phyloP scores from a whole-genome alignment of 2,113 vertebrate genomes.

The Colius striatus region DNA sequence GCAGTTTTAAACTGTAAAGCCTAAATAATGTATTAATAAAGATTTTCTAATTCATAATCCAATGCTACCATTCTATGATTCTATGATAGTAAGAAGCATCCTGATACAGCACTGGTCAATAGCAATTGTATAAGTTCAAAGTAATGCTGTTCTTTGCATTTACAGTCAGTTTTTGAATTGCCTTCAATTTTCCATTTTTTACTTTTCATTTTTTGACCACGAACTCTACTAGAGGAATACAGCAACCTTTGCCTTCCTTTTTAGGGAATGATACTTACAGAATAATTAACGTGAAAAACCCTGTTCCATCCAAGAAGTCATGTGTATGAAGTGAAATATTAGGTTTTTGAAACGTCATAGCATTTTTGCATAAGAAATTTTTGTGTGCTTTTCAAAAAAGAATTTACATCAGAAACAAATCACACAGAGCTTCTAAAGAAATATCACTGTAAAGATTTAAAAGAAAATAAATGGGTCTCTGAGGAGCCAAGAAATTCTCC shows the following conservation, averaged over 20 bases:
- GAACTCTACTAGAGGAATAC: not conserved
- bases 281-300: not conserved
- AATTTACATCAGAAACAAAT: slow-evolving; percentile 23
- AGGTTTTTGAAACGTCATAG: no score
- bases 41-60: not conserved
- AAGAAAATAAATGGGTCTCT: slow-evolving; percentile 58
- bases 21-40: not conserved
- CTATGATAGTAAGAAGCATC: no score
- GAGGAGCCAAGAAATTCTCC: not conserved
- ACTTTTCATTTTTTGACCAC: not conserved
- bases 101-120: not conserved
- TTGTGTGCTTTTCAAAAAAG: not conserved
- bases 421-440: slow-evolving; percentile 45
- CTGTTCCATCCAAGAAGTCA: not conserved
- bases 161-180: no score
- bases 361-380: not conserved
- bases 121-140: not conserved
- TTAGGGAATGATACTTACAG: not conserved
- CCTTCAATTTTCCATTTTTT: not conserved
- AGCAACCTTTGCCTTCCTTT: not conserved
- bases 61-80: no score
- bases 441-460: slow-evolving; percentile 55
- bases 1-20: not conserved
- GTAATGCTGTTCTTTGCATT: not conserved
- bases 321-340: not conserved